These are phyloP conservation scores for Xenopus tropicalis DNA, from an alignment of 2,113 vertebrate genomes.

Conservation along the genomic window DNA sequence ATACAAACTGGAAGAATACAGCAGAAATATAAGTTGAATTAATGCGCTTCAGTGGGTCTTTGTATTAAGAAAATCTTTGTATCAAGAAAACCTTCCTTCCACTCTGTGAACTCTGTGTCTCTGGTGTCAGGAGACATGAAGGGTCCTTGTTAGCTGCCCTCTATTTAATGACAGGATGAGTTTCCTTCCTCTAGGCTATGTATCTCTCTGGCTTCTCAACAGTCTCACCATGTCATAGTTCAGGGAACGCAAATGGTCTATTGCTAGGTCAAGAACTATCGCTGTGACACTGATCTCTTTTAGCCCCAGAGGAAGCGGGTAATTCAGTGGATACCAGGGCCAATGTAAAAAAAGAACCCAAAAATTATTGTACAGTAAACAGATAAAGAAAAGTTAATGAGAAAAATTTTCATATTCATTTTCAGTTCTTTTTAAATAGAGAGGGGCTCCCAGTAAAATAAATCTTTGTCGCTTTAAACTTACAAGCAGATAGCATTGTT, in stretches of 20 bases:
- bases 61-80: neutral
- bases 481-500: neutral
- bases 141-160: neutral
- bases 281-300: neutral
- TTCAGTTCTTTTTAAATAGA: too few relatives aligned
- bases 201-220: neutral
- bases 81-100: neutral
- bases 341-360: too few relatives aligned
- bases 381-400: too few relatives aligned
- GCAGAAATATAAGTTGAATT: neutral
- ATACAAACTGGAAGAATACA: slow-evolving; percentile 68
- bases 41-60: neutral
- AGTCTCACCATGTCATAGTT: neutral
- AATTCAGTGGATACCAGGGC: too few relatives aligned
- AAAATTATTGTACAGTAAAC: too few relatives aligned
- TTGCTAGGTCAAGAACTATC: neutral
- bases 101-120: neutral
- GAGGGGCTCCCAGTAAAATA: too few relatives aligned
- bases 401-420: too few relatives aligned
- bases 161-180: neutral
- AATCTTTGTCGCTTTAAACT: too few relatives aligned
- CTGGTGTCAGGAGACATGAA: neutral
- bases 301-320: too few relatives aligned
- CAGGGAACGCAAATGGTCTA: neutral
- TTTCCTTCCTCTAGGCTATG: neutral